These are phyloP conservation scores for Leptopterna dolabrata DNA, from an alignment of 2,888 invertebrate species.

Conservation along the genomic window DNA sequence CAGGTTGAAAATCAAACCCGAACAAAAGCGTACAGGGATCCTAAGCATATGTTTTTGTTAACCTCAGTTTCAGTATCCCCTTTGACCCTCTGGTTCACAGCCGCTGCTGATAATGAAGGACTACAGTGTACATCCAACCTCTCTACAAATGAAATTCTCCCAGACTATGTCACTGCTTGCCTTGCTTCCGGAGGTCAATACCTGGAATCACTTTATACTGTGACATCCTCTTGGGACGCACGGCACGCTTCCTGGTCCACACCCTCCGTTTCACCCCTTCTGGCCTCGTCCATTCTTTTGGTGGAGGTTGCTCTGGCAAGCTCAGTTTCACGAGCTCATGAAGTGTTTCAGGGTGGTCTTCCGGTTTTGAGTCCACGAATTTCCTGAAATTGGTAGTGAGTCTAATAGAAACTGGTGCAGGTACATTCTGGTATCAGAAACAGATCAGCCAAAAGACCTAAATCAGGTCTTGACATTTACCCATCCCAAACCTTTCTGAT, in stretches of 20 bases:
- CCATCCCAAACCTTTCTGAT: too few species aligned
- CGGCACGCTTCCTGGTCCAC: neutral
- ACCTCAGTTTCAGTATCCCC: too few species aligned
- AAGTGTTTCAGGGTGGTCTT: conserved; percentile 34
- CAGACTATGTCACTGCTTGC: neutral
- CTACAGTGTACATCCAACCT: too few species aligned
- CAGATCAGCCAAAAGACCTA: too few species aligned
- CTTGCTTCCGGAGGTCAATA: too few species aligned
- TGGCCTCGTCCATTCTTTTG: conserved; percentile 22
- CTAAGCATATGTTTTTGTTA: too few species aligned
- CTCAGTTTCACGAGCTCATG: conserved; percentile 15
- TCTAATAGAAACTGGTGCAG: neutral
- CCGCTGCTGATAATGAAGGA: too few species aligned
- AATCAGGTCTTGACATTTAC: too few species aligned
- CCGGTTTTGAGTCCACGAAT: conserved; percentile 26
- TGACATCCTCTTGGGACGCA: conserved; percentile 22
- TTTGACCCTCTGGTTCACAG: too few species aligned
- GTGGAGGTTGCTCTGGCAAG: neutral
- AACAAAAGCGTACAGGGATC: too few species aligned
- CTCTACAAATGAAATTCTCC: neutral
- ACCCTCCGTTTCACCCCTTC: conserved; percentile 10
- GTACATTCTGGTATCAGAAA: too few species aligned
- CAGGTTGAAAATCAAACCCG: too few species aligned
- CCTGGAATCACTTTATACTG: conserved; percentile 35
- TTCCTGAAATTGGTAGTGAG: neutral